phyloP scores from a whole-genome alignment of 2,888 invertebrate species.

The Eledona agricola region DNA sequence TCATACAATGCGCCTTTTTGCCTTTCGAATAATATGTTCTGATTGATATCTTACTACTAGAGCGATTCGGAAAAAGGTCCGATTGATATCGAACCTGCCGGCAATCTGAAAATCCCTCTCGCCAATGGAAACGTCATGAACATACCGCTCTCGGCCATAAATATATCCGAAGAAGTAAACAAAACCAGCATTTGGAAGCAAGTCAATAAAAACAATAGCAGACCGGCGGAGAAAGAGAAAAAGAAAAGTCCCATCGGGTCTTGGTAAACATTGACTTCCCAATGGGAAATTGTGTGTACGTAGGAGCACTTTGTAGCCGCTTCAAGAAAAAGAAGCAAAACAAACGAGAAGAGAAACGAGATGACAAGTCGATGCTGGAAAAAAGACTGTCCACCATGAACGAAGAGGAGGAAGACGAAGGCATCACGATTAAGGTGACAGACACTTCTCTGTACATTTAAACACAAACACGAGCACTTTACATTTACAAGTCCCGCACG shows the following conservation, averaged over 20 bases:
- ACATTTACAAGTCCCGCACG: slow-evolving; percentile 26
- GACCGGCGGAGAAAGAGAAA: slow-evolving; percentile 57
- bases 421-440: slow-evolving; percentile 71
- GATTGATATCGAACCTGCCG: slow-evolving; percentile 44
- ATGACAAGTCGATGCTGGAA: slow-evolving; percentile 61
- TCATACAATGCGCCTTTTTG: slow-evolving; percentile 3
- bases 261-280: too few species aligned
- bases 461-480: slow-evolving; percentile 35
- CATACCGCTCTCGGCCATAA: slow-evolving; percentile 84
- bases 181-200: slow-evolving; percentile 95
- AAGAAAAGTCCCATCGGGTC: slow-evolving; percentile 57
- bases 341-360: slow-evolving; percentile 73
- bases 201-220: slow-evolving; percentile 75
- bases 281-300: slow-evolving; percentile 12
- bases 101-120: slow-evolving; percentile 84
- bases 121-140: slow-evolving; percentile 91
- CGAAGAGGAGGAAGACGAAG: slow-evolving; percentile 85
- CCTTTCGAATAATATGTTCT: slow-evolving; percentile 18
- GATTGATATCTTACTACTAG: too few species aligned
- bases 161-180: slow-evolving; percentile 93
- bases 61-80: slow-evolving; percentile 36
- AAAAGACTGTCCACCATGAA: slow-evolving; percentile 84
- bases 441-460: slow-evolving; percentile 53
- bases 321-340: slow-evolving; percentile 74
- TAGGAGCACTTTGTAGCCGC: slow-evolving; percentile 45